A percentile compares a stretch with the other conserved stretches of the same genome.
Conservation (phyloP, 2,113 vertebrate species). For the Ceyx melanurus region DNA sequence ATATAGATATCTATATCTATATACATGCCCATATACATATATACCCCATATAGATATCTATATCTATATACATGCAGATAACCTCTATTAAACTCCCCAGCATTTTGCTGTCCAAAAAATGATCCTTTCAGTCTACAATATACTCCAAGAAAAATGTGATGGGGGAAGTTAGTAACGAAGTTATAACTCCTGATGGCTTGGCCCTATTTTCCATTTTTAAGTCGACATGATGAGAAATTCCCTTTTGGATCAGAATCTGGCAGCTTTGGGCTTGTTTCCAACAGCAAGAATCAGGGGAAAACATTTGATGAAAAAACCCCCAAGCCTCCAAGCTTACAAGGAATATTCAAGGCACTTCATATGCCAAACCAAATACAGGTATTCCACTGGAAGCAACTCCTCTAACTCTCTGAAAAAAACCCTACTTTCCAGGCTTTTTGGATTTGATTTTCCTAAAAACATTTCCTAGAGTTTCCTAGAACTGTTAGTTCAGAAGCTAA, state of each 20-base stretch:
- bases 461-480: not conserved
- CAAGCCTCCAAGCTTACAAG: not conserved
- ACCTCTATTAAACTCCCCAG: not conserved
- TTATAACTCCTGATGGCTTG: not conserved
- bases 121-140: not conserved
- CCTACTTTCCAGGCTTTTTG: not conserved
- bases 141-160: not conserved
- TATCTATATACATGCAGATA: not conserved
- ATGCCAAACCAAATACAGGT: not conserved
- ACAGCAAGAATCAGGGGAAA: not conserved
- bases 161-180: not conserved
- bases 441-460: not conserved
- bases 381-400: not conserved
- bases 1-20: too few relatives aligned
- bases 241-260: not conserved
- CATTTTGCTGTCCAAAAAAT: not conserved
- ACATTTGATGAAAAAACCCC: not conserved
- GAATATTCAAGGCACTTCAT: not conserved
- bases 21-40: too few relatives aligned
- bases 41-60: too few relatives aligned
- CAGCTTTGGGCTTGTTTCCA: not conserved
- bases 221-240: not conserved
- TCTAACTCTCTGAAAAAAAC: not conserved
- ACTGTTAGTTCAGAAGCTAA: not conserved
- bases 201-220: not conserved